phyloP scores from a whole-genome alignment of 2,797 vertebrate species.

The Psittacula derbiana region DNA sequence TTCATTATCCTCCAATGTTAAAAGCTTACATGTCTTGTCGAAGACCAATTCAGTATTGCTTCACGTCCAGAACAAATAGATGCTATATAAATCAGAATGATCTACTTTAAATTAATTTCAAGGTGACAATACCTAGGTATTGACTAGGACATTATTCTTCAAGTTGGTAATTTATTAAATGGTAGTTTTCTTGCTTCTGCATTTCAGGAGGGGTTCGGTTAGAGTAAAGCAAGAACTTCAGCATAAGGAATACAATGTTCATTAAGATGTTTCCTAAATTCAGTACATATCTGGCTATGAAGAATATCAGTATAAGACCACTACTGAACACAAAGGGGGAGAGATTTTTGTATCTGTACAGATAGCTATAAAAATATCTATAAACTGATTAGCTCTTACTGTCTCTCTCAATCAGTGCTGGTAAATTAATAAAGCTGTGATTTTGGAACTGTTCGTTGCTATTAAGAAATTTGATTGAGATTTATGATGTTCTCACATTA shows the following conservation, averaged over 20 bases:
- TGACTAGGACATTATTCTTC: background rate
- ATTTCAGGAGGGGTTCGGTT: background rate
- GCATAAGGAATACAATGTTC: background rate
- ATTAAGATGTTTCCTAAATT: background rate
- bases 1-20: background rate
- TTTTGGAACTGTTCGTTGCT: background rate
- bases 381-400: background rate
- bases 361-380: background rate
- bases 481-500: background rate
- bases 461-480: background rate
- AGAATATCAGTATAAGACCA: background rate
- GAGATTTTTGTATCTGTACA: background rate
- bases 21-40: background rate
- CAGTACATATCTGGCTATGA: background rate
- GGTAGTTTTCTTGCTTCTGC: background rate
- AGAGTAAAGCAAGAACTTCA: background rate
- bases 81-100: background rate
- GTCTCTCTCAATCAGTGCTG: background rate
- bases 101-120: background rate
- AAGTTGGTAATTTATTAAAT: background rate
- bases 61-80: background rate
- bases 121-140: background rate
- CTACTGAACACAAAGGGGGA: background rate
- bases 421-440: background rate
- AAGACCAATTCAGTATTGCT: background rate